Evolutionary conservation across 2,113 vertebrate genomes (phyloP).

Genomic region (Fukomys damarensis): DNA sequence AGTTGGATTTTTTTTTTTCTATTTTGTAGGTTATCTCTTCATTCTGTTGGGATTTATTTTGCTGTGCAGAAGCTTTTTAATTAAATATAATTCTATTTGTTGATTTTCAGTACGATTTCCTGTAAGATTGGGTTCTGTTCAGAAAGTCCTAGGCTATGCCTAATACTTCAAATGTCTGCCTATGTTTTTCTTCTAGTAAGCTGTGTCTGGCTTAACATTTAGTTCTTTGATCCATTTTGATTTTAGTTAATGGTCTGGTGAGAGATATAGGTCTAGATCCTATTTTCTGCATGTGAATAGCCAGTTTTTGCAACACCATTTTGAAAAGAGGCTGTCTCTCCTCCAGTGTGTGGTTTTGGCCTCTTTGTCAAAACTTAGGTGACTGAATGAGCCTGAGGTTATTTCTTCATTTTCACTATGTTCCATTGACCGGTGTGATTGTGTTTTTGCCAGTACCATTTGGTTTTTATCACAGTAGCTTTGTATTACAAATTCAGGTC

Average conservation of each 20-base stretch:
- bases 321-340: neutral
- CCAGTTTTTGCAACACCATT: neutral
- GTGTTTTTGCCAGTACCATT: neutral
- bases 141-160: neutral
- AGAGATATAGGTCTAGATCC: neutral
- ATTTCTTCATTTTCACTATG: neutral
- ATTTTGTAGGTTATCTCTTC: neutral
- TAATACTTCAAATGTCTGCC: neutral
- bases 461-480: neutral
- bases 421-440: neutral
- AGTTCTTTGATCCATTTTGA: neutral
- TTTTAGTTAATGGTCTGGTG: neutral
- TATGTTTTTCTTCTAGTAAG: neutral
- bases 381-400: neutral
- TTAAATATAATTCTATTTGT: neutral
- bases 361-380: neutral
- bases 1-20: neutral
- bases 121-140: neutral
- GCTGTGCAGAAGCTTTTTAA: neutral
- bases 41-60: neutral
- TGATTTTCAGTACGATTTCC: neutral
- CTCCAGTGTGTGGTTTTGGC: neutral
- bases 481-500: neutral
- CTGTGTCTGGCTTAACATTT: neutral
- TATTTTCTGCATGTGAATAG: neutral